phyloP scores from a whole-genome alignment of 2,797 vertebrate genomes.

The Notamacropus eugenii region DNA sequence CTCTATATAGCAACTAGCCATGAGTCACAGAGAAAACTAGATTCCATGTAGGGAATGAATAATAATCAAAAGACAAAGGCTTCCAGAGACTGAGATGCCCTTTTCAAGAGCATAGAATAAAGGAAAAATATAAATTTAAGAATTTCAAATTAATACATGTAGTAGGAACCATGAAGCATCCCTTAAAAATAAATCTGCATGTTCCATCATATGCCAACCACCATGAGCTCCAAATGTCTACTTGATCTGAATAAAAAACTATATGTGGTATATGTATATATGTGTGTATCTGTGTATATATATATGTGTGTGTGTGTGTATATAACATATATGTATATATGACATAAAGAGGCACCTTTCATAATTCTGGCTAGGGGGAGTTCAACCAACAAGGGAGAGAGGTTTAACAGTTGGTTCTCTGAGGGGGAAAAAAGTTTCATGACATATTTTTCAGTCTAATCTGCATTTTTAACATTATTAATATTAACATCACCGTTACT shows the following conservation, averaged over 20 bases:
- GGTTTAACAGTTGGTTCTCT: not conserved
- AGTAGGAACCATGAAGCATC: constrained; percentile 17
- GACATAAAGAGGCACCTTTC: not conserved
- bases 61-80: constrained; percentile 32
- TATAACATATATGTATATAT: not conserved
- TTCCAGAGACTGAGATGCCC: constrained; percentile 31
- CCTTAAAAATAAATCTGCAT: not conserved
- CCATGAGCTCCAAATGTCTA: not conserved
- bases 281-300: no score
- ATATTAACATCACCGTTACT: not conserved
- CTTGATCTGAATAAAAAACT: not conserved
- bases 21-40: constrained; percentile 64
- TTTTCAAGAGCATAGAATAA: constrained; percentile 11
- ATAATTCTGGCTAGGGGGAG: not conserved
- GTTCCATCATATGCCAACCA: not conserved
- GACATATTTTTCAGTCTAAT: not conserved
- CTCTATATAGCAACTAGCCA: constrained; percentile 44
- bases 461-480: not conserved
- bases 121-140: constrained; percentile 3
- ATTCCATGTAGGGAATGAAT: constrained; percentile 26
- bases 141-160: constrained; percentile 25
- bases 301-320: not conserved
- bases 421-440: not conserved
- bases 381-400: not conserved
- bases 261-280: not conserved